Conservation (phyloP, 2,797 vertebrate species). For the Microchirus variegatus region DNA sequence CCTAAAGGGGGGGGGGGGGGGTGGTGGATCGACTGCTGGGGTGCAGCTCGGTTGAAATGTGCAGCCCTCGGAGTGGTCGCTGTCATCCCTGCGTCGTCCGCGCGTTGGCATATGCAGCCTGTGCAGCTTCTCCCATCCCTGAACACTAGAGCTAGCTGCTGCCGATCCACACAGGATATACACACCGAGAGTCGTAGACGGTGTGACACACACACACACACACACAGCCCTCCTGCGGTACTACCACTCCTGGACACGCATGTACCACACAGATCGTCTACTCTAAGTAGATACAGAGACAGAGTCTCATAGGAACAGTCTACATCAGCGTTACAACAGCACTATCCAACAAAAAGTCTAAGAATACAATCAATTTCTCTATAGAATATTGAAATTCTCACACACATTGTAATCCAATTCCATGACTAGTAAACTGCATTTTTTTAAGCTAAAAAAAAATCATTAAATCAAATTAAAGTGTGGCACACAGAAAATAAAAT, state of each 20-base stretch:
- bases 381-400: too few species aligned
- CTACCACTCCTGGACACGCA: slow-evolving; percentile 37
- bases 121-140: slow-evolving; percentile 44
- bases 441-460: too few species aligned
- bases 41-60: slow-evolving; percentile 68
- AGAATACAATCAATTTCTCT: too few species aligned
- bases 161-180: slow-evolving; percentile 50
- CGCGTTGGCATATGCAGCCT: slow-evolving; percentile 44
- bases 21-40: too few species aligned
- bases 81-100: slow-evolving; percentile 47
- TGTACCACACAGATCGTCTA: slow-evolving; percentile 43
- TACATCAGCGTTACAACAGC: slow-evolving; percentile 36
- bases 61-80: slow-evolving; percentile 60
- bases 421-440: slow-evolving; percentile 30
- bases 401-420: neutral
- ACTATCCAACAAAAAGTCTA: too few species aligned
- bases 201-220: slow-evolving; percentile 7
- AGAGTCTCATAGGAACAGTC: slow-evolving; percentile 26
- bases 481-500: slow-evolving; percentile 32
- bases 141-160: slow-evolving; percentile 53
- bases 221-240: slow-evolving; percentile 1
- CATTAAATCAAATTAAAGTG: too few species aligned
- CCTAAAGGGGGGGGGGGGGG: slow-evolving; percentile 29
- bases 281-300: slow-evolving; percentile 32
- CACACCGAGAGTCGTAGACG: slow-evolving; percentile 34